Base-by-base conservation (phyloP, 2,888 invertebrate species). In the Heliconius sara region DNA sequence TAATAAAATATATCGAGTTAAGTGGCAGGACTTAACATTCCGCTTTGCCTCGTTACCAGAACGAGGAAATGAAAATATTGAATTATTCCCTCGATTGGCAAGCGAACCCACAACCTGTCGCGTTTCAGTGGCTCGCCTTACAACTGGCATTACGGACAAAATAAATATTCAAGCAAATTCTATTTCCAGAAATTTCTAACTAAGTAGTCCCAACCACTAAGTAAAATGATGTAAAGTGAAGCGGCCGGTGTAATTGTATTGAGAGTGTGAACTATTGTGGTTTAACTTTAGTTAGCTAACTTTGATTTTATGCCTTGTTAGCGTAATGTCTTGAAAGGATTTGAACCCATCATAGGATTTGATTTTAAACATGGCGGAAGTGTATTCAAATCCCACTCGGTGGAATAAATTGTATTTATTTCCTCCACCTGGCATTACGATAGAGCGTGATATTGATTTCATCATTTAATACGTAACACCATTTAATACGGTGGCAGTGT, bases 201-300 rank as follows among this genome's bases (percentile, higher is more conserved):
- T 67, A 76, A 63, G 43, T 77, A 66, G 76, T 78, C 63, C 78
- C 72, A 76, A 67, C 78, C 74, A 71, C 52, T 19, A 52, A 22
- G 52, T 22, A 52, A 77, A 81, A 78, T 43, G 79, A 77, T 80
- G 77, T 75, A 77, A 78, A 82, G 82, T 80, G 74, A 81, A 78
- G 60, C 77, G 81, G 76, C 78, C 82, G 81, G 76, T 52, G 60
- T 82, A 78, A 82, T 82, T 80, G 81, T 79, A 82, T 79, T 60
- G 60, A 78, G 70, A 79, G 70, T 73, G 76, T 71, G 76, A 82
- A 81, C 82, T 81, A 78, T 80, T 75, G 82, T 67, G 82, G 82
- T 47, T n/a, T 68, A 74, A 78, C 82, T 81, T 76, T 77, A 52
- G 52, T 52, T 52, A 63, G 76, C 81, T 71, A 81, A 82, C 82